phyloP scores from a whole-genome alignment of 1,140 invertebrate species.

The Meloidogyne exigua region DNA sequence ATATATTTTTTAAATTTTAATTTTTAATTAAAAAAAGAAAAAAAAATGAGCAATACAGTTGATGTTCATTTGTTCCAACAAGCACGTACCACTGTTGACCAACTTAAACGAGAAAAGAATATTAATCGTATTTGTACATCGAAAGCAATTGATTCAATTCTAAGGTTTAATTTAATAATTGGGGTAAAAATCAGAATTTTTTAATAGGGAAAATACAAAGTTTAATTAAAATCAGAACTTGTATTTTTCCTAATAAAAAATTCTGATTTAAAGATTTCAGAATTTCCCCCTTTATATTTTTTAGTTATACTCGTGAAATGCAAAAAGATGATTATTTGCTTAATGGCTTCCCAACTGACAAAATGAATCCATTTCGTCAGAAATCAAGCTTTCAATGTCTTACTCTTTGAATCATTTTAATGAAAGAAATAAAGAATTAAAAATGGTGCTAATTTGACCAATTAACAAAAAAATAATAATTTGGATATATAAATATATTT shows the following conservation, averaged over 20 bases:
- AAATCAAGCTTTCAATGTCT: constrained; percentile 55
- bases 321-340: constrained; percentile 54
- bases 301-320: constrained; percentile 43
- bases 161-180: constrained; percentile 33
- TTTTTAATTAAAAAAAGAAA: not conserved
- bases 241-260: not conserved
- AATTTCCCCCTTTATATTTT: not conserved
- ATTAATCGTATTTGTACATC: constrained; percentile 47
- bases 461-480: not conserved
- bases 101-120: constrained; percentile 46
- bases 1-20: not conserved
- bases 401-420: constrained; percentile 37
- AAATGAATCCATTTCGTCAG: constrained; percentile 60
- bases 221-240: not conserved
- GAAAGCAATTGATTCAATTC: constrained; percentile 37
- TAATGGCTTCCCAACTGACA: constrained; percentile 56
- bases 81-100: constrained; percentile 46
- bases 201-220: not conserved
- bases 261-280: not conserved
- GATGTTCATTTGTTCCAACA: constrained; percentile 47
- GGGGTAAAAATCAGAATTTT: not conserved
- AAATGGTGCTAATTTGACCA: not conserved
- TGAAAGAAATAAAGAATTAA: not conserved
- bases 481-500: constrained; percentile 52
- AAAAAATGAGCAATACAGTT: constrained; percentile 47